A percentile compares a stretch with the other conserved stretches of the same genome.
Evolutionary conservation across 2,888 invertebrate species (phyloP).

Genomic region (Cyrtodaria siliqua): DNA sequence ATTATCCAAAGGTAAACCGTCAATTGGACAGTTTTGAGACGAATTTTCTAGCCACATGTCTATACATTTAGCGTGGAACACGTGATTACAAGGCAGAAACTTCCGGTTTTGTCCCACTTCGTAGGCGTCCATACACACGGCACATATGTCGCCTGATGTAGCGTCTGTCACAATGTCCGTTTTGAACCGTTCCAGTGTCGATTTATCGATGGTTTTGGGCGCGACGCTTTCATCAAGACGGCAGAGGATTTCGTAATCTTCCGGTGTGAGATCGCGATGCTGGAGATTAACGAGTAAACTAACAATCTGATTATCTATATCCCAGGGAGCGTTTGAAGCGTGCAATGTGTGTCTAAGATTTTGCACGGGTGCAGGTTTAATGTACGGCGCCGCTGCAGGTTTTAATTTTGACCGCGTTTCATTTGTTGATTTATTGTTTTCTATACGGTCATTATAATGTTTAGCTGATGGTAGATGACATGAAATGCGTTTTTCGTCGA

Average conservation of each 20-base stretch:
- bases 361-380: slow-evolving; percentile 59
- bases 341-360: slow-evolving; percentile 74
- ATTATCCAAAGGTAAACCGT: slow-evolving; percentile 80
- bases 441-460: not conserved
- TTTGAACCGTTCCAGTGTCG: slow-evolving; percentile 69
- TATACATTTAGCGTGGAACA: slow-evolving; percentile 83
- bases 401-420: slow-evolving; percentile 55
- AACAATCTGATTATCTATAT: slow-evolving; percentile 68
- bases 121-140: slow-evolving; percentile 83
- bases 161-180: slow-evolving; percentile 71
- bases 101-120: slow-evolving; percentile 76
- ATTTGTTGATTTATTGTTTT: slow-evolving; percentile 43
- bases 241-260: slow-evolving; percentile 83
- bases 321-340: slow-evolving; percentile 63
- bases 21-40: slow-evolving; percentile 83
- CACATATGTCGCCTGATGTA: slow-evolving; percentile 69
- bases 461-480: slow-evolving; percentile 53
- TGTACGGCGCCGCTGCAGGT: slow-evolving; percentile 1
- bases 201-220: slow-evolving; percentile 79
- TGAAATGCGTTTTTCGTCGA: slow-evolving; percentile 60
- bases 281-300: slow-evolving; percentile 80
- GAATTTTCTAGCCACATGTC: slow-evolving; percentile 83
- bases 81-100: slow-evolving; percentile 82
- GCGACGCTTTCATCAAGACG: slow-evolving; percentile 82
- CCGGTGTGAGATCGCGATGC: slow-evolving; percentile 84